phyloP scores from a whole-genome alignment of 2,797 vertebrate species.

The Molossus molossus region DNA sequence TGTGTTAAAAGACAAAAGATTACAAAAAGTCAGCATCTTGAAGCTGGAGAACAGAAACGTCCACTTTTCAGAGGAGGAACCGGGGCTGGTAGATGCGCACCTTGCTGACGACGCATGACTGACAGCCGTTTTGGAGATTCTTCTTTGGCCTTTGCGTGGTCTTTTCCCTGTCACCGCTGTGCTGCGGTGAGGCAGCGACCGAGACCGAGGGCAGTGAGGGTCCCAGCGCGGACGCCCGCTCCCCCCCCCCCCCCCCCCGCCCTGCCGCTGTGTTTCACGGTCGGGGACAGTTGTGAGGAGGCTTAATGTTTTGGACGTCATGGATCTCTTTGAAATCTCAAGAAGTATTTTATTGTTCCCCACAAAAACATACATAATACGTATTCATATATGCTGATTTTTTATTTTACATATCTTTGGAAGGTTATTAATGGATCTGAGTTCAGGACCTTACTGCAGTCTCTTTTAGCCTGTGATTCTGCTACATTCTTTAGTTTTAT shows the following conservation, averaged over 20 bases:
- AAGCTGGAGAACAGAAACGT: not conserved
- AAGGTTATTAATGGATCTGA: not conserved
- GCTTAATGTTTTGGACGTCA: not conserved
- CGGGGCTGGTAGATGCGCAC: not conserved
- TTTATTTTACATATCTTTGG: not conserved
- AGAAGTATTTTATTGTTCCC: not conserved
- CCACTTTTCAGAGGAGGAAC: not conserved
- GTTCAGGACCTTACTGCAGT: not conserved
- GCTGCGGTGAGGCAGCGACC: not conserved
- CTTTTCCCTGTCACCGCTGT: not conserved
- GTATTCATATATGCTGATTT: not conserved
- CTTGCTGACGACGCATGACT: not conserved
- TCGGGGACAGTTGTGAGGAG: not conserved
- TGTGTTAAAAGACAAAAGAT: conserved; percentile 11
- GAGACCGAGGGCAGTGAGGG: not conserved
- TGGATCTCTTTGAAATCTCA: not conserved
- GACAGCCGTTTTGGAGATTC: not conserved
- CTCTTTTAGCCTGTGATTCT: conserved; percentile 15
- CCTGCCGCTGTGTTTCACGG: no score
- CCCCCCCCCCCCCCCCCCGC: no score
- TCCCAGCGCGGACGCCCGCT: not conserved
- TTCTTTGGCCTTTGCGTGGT: not conserved
- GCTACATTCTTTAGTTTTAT: not conserved
- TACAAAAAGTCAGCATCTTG: not conserved
- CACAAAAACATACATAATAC: not conserved